Evolutionary conservation across 2,888 invertebrate species (phyloP), one percentile per base, ranked within the genome.

Genomic region (Dione juno): DNA sequence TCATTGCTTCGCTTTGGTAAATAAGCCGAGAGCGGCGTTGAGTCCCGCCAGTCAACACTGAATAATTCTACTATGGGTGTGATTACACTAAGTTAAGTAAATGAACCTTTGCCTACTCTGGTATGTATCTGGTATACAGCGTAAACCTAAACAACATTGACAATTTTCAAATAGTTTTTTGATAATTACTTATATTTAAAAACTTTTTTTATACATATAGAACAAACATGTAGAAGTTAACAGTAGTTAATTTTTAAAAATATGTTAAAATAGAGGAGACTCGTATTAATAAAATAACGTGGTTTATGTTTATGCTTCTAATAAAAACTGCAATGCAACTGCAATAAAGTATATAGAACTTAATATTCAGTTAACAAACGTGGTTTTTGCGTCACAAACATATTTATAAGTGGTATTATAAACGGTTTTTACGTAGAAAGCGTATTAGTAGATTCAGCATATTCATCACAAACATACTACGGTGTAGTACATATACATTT

Each of bases 261-360:
- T n/a, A n/a, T n/a, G n/a, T n/a, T n/a, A n/a, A n/a, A n/a, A 59
- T 57, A 50, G 21, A 8, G 19, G 41, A 52, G 52, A 16, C 40
- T n/a, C 5, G 6, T 5, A 28, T 28, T 19, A 50, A 50, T 59
- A 58, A 67, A 67, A 66, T 48, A 59, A 59, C 41, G 50, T 67
- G 57, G 19, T 45, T 58, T 48, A 54, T 48, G 40, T 66, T 67
- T 67, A 19, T 57, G 21, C 61, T 48, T 61, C 65, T 69, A 68
- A 65, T 66, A 68, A 71, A 71, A 69, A 71, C 21, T 66, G 16
- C 67, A 53, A 19, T 28, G 63, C 37, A 64, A 71, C 48, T 35
- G 45, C n/a, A 48, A 67, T 40, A 21, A 48, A 48, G 21, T 41
- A 59, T 67, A 61, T 53, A 53, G 7, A 61, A 28, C 28, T 61